Conservation (phyloP, 2,888 invertebrate genomes). For the Caenorhabditis afra region DNA sequence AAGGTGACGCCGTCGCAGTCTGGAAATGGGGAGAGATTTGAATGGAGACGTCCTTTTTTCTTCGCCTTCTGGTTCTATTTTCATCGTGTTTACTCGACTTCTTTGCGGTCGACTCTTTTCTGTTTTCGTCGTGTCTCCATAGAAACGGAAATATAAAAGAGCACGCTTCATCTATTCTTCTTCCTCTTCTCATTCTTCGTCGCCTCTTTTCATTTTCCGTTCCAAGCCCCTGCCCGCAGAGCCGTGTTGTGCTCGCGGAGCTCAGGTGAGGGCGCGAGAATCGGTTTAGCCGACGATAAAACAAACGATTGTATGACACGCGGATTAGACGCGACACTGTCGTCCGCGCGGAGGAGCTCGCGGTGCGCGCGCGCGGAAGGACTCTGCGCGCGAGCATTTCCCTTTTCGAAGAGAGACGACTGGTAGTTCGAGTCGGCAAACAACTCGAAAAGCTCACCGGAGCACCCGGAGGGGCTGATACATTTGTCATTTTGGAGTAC, state of each 20-base stretch:
- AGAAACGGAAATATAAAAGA: constrained; percentile 56
- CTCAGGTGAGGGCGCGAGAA: constrained; percentile 36
- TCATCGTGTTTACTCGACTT: constrained; percentile 22
- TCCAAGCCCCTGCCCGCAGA: too few relatives aligned
- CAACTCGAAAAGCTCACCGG: constrained; percentile 8
- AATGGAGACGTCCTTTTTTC: not conserved
- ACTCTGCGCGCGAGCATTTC: constrained; percentile 34
- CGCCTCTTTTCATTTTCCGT: constrained; percentile 1
- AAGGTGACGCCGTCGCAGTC: constrained; percentile 71
- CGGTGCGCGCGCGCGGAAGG: constrained; percentile 3
- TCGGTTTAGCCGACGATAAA: constrained; percentile 55
- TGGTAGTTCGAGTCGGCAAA: constrained; percentile 49
- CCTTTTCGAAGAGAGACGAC: constrained; percentile 38
- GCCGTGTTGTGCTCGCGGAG: constrained; percentile 1
- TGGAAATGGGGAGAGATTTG: constrained; percentile 39
- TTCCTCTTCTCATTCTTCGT: constrained; percentile 22
- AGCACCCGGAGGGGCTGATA: constrained; percentile 34
- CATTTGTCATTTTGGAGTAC: constrained; percentile 52
- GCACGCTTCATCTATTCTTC: constrained; percentile 22
- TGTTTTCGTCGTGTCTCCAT: constrained; percentile 37
- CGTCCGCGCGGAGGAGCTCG: not conserved
- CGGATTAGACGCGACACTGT: constrained; percentile 56
- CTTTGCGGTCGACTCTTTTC: constrained; percentile 13
- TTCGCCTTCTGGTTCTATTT: not conserved
- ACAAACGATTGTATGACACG: constrained; percentile 63